Evolutionary conservation across 1,140 invertebrate species (phyloP).

Genomic region (Druon quercuslanigerum): DNA sequence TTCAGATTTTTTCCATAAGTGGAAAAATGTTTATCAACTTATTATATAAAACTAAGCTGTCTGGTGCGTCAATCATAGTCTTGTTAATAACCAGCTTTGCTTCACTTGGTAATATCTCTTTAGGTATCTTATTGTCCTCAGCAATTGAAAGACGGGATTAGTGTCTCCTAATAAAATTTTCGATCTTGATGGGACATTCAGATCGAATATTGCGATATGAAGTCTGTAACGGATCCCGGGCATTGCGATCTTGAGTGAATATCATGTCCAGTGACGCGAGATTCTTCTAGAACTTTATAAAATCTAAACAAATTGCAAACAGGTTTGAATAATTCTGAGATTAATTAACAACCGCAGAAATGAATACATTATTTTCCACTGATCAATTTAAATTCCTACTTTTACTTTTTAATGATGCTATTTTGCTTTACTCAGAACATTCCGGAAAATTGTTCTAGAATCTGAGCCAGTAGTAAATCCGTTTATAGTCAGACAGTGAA

Average conservation of each 20-base stretch:
- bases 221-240: not conserved
- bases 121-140: conserved; percentile 13
- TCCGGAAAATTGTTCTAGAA: not conserved
- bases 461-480: conserved; percentile 12
- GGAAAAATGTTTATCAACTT: not conserved
- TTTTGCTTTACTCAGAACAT: too few relatives aligned
- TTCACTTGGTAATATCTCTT: not conserved
- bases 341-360: too few relatives aligned
- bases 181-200: conserved; percentile 5
- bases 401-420: too few relatives aligned
- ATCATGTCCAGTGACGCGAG: not conserved
- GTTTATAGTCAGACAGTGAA: conserved; percentile 1
- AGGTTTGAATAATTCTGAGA: too few relatives aligned
- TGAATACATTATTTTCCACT: too few relatives aligned
- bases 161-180: not conserved
- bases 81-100: not conserved
- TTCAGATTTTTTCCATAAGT: not conserved
- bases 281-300: not conserved
- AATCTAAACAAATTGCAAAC: too few relatives aligned
- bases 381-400: too few relatives aligned
- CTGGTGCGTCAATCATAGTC: not conserved
- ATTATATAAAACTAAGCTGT: not conserved
- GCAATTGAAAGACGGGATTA: conserved; percentile 17
- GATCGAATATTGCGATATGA: not conserved
- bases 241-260: conserved; percentile 13